These are phyloP conservation scores for Schlechtendalia chinensis DNA, from an alignment of 1,140 invertebrate genomes.

Conservation along the genomic window DNA sequence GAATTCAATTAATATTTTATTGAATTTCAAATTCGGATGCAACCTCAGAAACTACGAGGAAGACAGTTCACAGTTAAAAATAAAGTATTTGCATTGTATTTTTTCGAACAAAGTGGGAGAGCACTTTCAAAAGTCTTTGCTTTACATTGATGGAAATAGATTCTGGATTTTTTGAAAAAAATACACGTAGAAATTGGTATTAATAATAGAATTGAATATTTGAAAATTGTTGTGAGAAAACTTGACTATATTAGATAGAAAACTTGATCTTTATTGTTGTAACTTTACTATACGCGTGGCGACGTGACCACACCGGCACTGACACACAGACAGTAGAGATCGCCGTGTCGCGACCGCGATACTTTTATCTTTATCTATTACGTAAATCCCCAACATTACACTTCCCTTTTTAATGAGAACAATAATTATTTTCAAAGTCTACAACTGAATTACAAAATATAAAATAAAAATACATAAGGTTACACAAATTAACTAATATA, in stretches of 20 bases:
- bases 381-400: no score
- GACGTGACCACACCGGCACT: no score
- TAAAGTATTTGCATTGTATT: not conserved
- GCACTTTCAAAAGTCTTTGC: not conserved
- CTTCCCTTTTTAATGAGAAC: no score
- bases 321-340: no score
- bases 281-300: no score
- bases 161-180: not conserved
- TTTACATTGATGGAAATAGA: not conserved
- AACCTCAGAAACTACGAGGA: not conserved
- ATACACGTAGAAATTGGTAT: not conserved
- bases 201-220: constrained; percentile 2
- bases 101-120: not conserved
- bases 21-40: not conserved
- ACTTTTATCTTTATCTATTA: no score
- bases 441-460: no score
- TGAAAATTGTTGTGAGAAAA: not conserved
- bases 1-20: not conserved
- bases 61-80: not conserved
- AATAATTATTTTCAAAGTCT: no score
- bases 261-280: not conserved
- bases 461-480: no score
- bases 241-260: not conserved
- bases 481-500: no score
- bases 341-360: no score